These are phyloP conservation scores for Phaethornis superciliosus DNA, from an alignment of 2,113 vertebrate genomes.

Conservation along the genomic window DNA sequence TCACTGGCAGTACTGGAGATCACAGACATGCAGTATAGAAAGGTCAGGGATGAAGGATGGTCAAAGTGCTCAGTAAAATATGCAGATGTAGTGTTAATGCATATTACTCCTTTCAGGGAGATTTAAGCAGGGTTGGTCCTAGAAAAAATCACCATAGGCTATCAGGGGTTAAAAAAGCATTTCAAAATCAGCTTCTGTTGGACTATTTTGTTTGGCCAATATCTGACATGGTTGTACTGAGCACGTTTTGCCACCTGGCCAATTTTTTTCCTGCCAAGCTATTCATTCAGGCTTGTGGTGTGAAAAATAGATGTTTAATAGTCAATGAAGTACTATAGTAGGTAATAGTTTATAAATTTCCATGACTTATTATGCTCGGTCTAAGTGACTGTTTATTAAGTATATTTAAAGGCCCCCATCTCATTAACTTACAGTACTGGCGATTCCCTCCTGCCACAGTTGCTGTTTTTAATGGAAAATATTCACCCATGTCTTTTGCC, in stretches of 20 bases:
- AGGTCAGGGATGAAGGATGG: background rate
- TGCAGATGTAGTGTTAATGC: background rate
- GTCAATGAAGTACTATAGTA: slow-evolving; percentile 72
- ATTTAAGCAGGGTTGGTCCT: background rate
- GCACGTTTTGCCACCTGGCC: slow-evolving; percentile 74
- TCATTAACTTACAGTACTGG: slow-evolving; percentile 70
- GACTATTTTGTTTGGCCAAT: slow-evolving; percentile 73
- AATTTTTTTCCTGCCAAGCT: slow-evolving; percentile 74
- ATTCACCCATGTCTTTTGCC: slow-evolving; percentile 61
- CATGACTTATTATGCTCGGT: slow-evolving; percentile 73
- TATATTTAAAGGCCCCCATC: slow-evolving; percentile 69
- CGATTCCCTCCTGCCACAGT: slow-evolving; percentile 62
- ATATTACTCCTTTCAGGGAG: background rate
- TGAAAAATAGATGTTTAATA: slow-evolving; percentile 78
- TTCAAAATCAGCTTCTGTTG: slow-evolving; percentile 49
- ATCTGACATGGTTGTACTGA: slow-evolving; percentile 66
- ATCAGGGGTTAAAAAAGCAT: slow-evolving; percentile 59
- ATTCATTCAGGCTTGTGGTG: slow-evolving; percentile 75
- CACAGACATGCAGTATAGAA: background rate
- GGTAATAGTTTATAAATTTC: slow-evolving; percentile 79
- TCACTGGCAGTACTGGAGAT: background rate
- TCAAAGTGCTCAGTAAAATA: background rate
- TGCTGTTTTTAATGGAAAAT: slow-evolving; percentile 70
- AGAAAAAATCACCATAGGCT: background rate
- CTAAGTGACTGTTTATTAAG: slow-evolving; percentile 75